Percentiles rank a stretch among this genome's conserved stretches.
Evolutionary conservation across 2,113 vertebrate genomes (phyloP).

Genomic region (Zosterops japonicus): DNA sequence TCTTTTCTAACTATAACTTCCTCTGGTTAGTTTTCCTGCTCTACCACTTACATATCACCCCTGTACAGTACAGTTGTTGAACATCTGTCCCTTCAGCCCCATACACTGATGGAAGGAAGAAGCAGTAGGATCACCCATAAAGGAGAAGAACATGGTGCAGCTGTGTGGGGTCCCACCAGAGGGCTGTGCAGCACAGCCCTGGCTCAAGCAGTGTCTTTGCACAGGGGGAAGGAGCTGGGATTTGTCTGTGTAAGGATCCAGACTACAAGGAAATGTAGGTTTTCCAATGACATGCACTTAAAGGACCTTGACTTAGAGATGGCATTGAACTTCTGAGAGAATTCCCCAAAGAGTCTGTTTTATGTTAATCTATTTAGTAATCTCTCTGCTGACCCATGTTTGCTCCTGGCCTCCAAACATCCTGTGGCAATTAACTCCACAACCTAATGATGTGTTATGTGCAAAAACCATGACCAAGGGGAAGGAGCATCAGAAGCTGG

Average conservation of each 20-base stretch:
- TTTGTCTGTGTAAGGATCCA: neutral
- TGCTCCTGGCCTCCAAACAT: neutral
- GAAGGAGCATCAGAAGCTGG: neutral
- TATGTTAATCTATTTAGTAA: neutral
- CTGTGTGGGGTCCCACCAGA: neutral
- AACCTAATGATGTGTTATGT: neutral
- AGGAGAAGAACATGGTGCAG: neutral
- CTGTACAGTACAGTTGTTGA: neutral
- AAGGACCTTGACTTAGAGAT: neutral
- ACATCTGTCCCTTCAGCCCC: neutral
- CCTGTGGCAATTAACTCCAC: slow-evolving; percentile 1
- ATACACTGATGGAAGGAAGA: neutral
- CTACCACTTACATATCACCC: neutral
- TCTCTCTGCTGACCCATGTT: neutral
- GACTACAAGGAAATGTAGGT: neutral
- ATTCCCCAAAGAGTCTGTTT: neutral
- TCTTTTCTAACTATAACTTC: neutral
- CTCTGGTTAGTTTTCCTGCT: neutral
- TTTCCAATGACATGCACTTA: neutral
- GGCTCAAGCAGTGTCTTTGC: neutral
- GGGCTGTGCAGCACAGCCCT: neutral
- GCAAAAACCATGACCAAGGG: neutral
- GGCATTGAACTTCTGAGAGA: neutral
- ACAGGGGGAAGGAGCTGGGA: neutral
- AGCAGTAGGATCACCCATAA: neutral